Conservation (phyloP, 2,113 vertebrate genomes). For the Periophthalmodon schlosseri region DNA sequence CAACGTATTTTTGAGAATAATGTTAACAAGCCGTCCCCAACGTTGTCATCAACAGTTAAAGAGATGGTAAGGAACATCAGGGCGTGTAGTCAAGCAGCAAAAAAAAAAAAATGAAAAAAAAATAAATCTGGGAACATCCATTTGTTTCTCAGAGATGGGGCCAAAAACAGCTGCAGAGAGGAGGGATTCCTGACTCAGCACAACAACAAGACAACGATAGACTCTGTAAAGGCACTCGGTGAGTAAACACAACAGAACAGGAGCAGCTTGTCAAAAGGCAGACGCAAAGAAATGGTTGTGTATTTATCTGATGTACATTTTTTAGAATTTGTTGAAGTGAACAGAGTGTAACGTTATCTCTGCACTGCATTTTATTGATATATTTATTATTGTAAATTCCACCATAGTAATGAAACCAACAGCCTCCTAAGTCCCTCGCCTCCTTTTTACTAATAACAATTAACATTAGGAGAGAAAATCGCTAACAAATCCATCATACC, state of each 20-base stretch:
- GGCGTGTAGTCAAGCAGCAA: slow-evolving; percentile 2
- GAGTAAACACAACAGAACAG: background rate
- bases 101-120: too few species aligned
- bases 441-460: too few species aligned
- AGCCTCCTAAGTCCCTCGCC: too few species aligned
- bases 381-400: too few species aligned
- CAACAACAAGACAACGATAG: background rate
- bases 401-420: too few species aligned
- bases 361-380: too few species aligned
- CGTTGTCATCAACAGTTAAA: slow-evolving; percentile 33
- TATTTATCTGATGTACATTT: too few species aligned
- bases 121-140: background rate
- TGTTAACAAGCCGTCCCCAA: slow-evolving; percentile 33
- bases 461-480: too few species aligned
- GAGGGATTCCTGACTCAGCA: background rate
- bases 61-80: background rate
- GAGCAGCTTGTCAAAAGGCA: background rate
- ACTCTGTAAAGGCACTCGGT: background rate
- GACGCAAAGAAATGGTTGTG: background rate
- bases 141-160: background rate
- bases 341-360: too few species aligned
- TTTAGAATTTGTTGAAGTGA: too few species aligned
- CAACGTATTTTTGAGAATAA: slow-evolving; percentile 49
- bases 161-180: background rate
- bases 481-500: too few species aligned